These are phyloP conservation scores for Drosophila athabasca DNA, from an alignment of 1,140 invertebrate species.

Conservation along the genomic window DNA sequence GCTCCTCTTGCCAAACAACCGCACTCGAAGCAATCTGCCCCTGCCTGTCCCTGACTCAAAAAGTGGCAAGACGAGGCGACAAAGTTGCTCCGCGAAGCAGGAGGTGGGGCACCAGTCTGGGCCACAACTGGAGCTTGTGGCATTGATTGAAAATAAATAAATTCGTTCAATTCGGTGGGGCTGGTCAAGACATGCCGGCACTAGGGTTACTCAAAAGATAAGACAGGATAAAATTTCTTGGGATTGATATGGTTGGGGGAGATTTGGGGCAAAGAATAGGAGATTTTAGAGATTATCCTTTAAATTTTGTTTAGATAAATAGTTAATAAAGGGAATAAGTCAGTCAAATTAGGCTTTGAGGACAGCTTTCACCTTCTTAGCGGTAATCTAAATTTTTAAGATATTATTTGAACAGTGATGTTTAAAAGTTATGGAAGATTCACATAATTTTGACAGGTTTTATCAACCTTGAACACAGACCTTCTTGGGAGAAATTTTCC, in stretches of 20 bases:
- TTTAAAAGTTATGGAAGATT: no score
- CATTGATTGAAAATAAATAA: constrained; percentile 81
- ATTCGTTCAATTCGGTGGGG: constrained; percentile 32
- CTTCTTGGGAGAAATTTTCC: no score
- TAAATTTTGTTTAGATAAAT: no score
- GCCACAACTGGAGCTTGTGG: constrained; percentile 15
- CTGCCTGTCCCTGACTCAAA: not conserved
- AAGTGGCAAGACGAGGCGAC: constrained; percentile 67
- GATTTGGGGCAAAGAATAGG: no score
- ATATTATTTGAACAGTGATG: no score
- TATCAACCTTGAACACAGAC: no score
- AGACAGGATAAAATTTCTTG: constrained; percentile 7
- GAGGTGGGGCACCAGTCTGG: constrained; percentile 6
- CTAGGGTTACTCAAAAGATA: not conserved
- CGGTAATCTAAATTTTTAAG: no score
- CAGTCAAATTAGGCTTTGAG: no score
- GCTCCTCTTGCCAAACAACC: constrained; percentile 45
- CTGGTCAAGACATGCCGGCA: constrained; percentile 10
- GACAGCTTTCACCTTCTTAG: no score
- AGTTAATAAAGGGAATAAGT: not conserved
- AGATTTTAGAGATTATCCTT: no score
- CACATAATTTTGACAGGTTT: no score
- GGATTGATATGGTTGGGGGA: no score
- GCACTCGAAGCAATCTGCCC: constrained; percentile 1
- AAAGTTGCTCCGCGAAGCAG: constrained; percentile 49